Conservation (phyloP, 2,888 invertebrate genomes). For the Agriotes lineatus region DNA sequence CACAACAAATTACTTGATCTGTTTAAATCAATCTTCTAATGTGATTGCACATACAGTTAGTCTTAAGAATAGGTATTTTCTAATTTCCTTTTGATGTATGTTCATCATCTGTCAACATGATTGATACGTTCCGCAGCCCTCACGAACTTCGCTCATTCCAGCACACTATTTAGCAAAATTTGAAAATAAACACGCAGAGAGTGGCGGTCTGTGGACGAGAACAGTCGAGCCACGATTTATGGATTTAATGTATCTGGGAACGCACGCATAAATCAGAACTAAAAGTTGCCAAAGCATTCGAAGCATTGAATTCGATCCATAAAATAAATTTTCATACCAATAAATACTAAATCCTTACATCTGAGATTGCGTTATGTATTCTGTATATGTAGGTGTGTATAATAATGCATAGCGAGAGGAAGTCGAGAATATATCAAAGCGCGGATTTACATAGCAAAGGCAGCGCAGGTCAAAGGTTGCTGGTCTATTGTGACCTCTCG, state of each 20-base stretch:
- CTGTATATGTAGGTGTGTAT: conserved; percentile 32
- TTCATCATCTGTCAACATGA: neutral
- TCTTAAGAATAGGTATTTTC: too few species aligned
- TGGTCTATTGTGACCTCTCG: conserved; percentile 45
- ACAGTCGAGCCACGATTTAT: conserved; percentile 15
- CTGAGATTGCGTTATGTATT: conserved; percentile 40
- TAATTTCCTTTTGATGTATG: neutral
- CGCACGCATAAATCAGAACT: conserved; percentile 23
- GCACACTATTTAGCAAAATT: conserved; percentile 12
- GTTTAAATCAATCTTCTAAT: too few species aligned
- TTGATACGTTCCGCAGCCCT: neutral
- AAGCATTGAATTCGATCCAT: conserved; percentile 27
- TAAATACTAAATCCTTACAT: conserved; percentile 43
- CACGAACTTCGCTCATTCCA: neutral
- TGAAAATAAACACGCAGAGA: conserved; percentile 23
- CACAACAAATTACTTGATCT: too few species aligned
- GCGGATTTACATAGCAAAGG: conserved; percentile 51
- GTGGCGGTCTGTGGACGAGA: conserved; percentile 16
- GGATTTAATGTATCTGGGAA: conserved; percentile 19
- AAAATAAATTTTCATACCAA: conserved; percentile 32
- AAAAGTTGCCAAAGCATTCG: conserved; percentile 18
- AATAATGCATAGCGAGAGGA: conserved; percentile 34
- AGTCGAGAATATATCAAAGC: conserved; percentile 39
- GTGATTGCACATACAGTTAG: too few species aligned
- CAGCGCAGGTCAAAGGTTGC: conserved; percentile 48